These are phyloP conservation scores for Drosophila rellima DNA, from an alignment of 2,888 invertebrate genomes.

Conservation along the genomic window DNA sequence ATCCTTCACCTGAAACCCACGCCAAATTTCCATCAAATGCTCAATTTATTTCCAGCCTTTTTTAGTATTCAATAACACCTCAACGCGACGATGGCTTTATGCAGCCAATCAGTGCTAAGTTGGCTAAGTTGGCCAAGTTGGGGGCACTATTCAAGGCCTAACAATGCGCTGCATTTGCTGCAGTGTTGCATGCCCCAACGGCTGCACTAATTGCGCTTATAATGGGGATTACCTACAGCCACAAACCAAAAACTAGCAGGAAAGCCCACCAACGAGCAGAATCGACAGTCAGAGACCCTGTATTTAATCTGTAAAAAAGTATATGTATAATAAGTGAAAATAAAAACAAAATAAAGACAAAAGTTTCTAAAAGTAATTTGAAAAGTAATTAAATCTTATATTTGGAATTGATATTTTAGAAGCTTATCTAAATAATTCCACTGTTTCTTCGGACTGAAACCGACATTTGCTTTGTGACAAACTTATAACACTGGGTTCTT, in stretches of 20 bases:
- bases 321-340: too few relatives aligned
- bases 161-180: constrained; percentile 52
- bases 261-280: background rate
- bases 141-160: constrained; percentile 47
- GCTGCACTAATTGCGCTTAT: constrained; percentile 78
- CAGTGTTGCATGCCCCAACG: constrained; percentile 36
- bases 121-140: constrained; percentile 36
- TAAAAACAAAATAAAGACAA: too few relatives aligned
- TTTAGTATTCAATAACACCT: constrained; percentile 45
- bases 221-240: constrained; percentile 72
- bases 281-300: background rate
- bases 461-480: too few relatives aligned
- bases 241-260: constrained; percentile 22
- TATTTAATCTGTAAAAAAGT: background rate
- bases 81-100: constrained; percentile 35
- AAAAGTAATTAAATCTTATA: too few relatives aligned
- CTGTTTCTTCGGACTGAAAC: too few relatives aligned
- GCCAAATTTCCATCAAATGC: constrained; percentile 48
- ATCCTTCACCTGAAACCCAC: constrained; percentile 50
- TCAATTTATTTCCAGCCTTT: constrained; percentile 41
- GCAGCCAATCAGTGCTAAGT: constrained; percentile 76
- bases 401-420: too few relatives aligned
- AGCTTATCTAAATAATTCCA: too few relatives aligned
- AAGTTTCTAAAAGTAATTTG: too few relatives aligned
- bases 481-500: too few relatives aligned